A percentile compares a stretch with the other conserved stretches of the same genome.
These are phyloP conservation scores for Drosophila hydei DNA, from an alignment of 1,140 invertebrate species.

Conservation along the genomic window DNA sequence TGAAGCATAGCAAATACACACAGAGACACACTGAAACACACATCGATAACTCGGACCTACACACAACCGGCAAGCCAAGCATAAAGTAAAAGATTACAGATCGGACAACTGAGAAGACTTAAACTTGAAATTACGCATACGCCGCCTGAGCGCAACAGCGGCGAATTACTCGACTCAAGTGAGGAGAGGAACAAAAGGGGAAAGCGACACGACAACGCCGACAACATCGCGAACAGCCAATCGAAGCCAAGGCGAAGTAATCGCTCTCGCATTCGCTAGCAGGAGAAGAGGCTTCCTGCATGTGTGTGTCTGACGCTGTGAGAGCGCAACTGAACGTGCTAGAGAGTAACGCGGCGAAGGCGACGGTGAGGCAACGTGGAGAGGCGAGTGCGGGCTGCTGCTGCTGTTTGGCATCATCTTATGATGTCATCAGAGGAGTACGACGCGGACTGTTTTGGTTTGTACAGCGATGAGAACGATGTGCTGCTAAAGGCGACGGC, in stretches of 20 bases:
- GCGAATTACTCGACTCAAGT: slow-evolving; percentile 35
- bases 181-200: slow-evolving; percentile 17
- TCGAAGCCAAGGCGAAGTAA: slow-evolving; percentile 39
- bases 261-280: slow-evolving; percentile 35
- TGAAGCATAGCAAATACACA: slow-evolving; percentile 36
- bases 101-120: slow-evolving; percentile 46
- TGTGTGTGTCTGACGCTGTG: slow-evolving; percentile 45
- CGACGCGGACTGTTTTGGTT: slow-evolving; percentile 92
- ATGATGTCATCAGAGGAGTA: slow-evolving; percentile 98
- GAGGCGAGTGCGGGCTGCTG: slow-evolving; percentile 55
- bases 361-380: slow-evolving; percentile 42
- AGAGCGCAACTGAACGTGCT: slow-evolving; percentile 52
- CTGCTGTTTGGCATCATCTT: slow-evolving; percentile 86
- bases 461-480: slow-evolving; percentile 91
- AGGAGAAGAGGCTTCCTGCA: slow-evolving; percentile 44
- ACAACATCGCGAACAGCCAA: slow-evolving; percentile 28
- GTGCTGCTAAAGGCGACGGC: slow-evolving; percentile 90
- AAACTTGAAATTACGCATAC: slow-evolving; percentile 68
- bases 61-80: slow-evolving; percentile 16
- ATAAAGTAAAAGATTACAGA: slow-evolving; percentile 22
- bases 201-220: slow-evolving; percentile 28
- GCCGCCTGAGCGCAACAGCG: slow-evolving; percentile 28
- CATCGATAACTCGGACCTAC: slow-evolving; percentile 35
- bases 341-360: slow-evolving; percentile 30
- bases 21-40: slow-evolving; percentile 10